Base-by-base conservation (phyloP, 2,113 vertebrate genomes). In the Penelope pileata region DNA sequence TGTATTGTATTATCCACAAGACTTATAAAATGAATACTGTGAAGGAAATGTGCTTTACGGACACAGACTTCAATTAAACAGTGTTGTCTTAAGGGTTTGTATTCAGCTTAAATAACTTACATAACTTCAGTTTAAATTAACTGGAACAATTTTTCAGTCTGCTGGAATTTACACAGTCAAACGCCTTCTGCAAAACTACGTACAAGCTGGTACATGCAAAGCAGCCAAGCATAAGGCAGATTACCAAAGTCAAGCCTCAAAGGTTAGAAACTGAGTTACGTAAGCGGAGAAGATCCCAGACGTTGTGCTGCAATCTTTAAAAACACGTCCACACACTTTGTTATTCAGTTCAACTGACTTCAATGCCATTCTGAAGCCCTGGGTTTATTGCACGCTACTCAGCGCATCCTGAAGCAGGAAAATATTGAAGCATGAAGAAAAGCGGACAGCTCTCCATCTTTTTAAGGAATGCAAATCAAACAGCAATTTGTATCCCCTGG, bases 371-470 rank as follows among this genome's bases (percentile, higher is more conserved):
- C 48, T 80, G 70, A 79, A 86, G 42, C 17, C 58, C n/a, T 22
- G 85, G 93, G 82, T 88, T 93, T 59, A 42, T 70, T 80, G 38
- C 79, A 59, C 27, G 63, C 89, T 80, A 87, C n/a, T 73, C 29
- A 15, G 19, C 54, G 47, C 54, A 22, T 59, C 90, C 75, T 36
- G 24, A 95, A 90, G 67, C 86, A 73, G 56, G 62, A 85, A 86
- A 86, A 81, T 60, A 79, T 17, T n/a, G 48, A 82, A 90, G 72
- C 69, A 84, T 2, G 6, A 86, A 86, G 45, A 50, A 88, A 91
- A 93, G 45, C 51, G 59, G 67, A 64, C 32, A 86, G 11, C 69
- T 90, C 45, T 66, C 45, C 58, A 66, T 40, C 42, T 72, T 54
- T 42, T n/a, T n/a, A n/a, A n/a, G n/a, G n/a, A n/a, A n/a, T n/a